Evolutionary conservation across 2,888 invertebrate genomes (phyloP).

Genomic region (Nemotelus pantherinus): DNA sequence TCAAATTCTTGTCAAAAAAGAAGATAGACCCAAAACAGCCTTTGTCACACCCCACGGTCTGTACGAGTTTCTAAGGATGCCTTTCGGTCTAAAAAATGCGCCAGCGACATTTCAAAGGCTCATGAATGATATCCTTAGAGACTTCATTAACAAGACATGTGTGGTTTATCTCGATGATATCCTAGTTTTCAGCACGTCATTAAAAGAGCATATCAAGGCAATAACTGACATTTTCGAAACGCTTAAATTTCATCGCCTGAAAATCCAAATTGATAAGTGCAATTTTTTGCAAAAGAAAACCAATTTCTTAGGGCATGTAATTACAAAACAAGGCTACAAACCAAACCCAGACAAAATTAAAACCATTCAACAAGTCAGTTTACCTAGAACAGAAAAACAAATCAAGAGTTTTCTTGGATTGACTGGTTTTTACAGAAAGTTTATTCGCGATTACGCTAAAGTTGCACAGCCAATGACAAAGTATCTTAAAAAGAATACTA

Average conservation of each 20-base stretch:
- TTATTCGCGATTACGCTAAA: slow-evolving; percentile 2
- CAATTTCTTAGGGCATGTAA: background rate
- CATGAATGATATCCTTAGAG: background rate
- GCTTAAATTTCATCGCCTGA: slow-evolving; percentile 50
- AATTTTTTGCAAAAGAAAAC: background rate
- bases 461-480: background rate
- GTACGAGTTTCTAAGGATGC: slow-evolving; percentile 15
- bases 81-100: slow-evolving; percentile 3
- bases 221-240: slow-evolving; percentile 47
- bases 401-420: background rate
- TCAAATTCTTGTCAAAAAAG: background rate
- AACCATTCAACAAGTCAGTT: background rate
- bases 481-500: too few species aligned
- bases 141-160: background rate
- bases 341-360: slow-evolving; percentile 5
- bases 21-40: slow-evolving; percentile 16
- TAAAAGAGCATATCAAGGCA: slow-evolving; percentile 53
- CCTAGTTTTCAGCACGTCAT: slow-evolving; percentile 50
- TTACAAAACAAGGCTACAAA: background rate
- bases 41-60: background rate
- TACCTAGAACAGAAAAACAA: slow-evolving; percentile 14
- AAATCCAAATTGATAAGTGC: slow-evolving; percentile 52
- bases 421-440: slow-evolving; percentile 1
- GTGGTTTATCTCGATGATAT: background rate
- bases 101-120: slow-evolving; percentile 9